These are phyloP conservation scores for Limnothrissa miodon DNA, from an alignment of 2,113 vertebrate species.

Conservation along the genomic window DNA sequence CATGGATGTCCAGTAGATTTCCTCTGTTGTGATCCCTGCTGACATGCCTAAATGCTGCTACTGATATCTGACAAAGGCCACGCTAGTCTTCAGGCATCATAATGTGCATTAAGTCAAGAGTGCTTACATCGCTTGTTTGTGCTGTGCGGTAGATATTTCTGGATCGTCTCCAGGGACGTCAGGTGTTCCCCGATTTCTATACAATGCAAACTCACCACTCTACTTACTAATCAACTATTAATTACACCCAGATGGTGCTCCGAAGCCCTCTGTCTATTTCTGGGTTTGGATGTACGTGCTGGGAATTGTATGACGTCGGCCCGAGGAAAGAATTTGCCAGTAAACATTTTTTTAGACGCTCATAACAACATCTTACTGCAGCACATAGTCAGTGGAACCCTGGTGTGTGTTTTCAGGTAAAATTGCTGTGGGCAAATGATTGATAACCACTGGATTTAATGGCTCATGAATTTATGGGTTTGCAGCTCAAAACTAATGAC, in stretches of 20 bases:
- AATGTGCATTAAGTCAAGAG: constrained; percentile 6
- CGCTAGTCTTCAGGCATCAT: not conserved
- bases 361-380: not conserved
- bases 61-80: not conserved
- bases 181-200: constrained; percentile 56
- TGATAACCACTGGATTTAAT: constrained; percentile 2
- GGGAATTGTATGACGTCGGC: constrained; percentile 38
- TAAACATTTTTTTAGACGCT: constrained; percentile 6
- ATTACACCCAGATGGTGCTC: constrained; percentile 70
- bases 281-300: constrained; percentile 31
- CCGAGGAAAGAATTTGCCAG: not conserved
- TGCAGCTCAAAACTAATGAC: constrained; percentile 9
- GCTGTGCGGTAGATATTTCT: constrained; percentile 30
- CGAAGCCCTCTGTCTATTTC: constrained; percentile 59
- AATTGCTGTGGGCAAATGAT: constrained; percentile 1
- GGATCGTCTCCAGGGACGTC: constrained; percentile 32
- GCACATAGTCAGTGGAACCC: not conserved
- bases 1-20: not conserved
- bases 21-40: not conserved
- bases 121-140: not conserved
- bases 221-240: constrained; percentile 72
- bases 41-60: not conserved
- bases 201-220: constrained; percentile 65
- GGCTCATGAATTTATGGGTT: not conserved
- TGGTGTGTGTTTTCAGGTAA: constrained; percentile 5